These are phyloP conservation scores for Resseliella maxima DNA, from an alignment of 2,888 invertebrate genomes.

Conservation along the genomic window DNA sequence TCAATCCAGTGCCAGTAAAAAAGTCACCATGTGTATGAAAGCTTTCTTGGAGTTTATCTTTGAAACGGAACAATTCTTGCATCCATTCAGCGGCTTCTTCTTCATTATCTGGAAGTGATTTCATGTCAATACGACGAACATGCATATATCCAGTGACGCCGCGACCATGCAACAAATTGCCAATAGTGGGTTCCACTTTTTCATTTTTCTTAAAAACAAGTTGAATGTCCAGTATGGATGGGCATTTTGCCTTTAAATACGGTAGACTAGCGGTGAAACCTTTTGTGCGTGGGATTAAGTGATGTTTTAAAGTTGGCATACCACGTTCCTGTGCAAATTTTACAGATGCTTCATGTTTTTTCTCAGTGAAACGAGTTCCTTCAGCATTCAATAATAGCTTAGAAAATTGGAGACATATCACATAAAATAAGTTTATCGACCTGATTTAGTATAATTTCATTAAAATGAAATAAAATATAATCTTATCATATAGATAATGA, in stretches of 20 bases:
- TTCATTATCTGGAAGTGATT: constrained; percentile 78
- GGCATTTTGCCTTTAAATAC: constrained; percentile 82
- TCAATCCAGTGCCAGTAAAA: constrained; percentile 79
- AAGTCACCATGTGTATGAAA: constrained; percentile 75
- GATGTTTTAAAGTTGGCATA: constrained; percentile 85
- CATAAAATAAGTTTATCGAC: too few relatives aligned
- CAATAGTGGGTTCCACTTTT: constrained; percentile 80
- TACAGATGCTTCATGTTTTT: constrained; percentile 87
- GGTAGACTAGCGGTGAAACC: constrained; percentile 91
- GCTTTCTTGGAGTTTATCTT: constrained; percentile 73
- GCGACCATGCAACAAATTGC: constrained; percentile 79
- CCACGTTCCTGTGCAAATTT: constrained; percentile 89
- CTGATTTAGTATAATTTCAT: too few relatives aligned
- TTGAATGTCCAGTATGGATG: constrained; percentile 86
- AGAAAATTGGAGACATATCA: background rate
- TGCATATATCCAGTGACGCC: constrained; percentile 80
- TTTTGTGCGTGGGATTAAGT: constrained; percentile 93
- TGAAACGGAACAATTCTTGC: constrained; percentile 82
- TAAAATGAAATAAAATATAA: too few relatives aligned
- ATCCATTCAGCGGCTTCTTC: constrained; percentile 83
- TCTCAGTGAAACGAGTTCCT: constrained; percentile 89
- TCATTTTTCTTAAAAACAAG: constrained; percentile 76
- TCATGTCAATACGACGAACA: constrained; percentile 83
- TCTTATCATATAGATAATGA: too few relatives aligned
- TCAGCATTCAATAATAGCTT: constrained; percentile 90